Conservation (phyloP, 2,113 vertebrate genomes). For the Eulacestoma nigropectus region DNA sequence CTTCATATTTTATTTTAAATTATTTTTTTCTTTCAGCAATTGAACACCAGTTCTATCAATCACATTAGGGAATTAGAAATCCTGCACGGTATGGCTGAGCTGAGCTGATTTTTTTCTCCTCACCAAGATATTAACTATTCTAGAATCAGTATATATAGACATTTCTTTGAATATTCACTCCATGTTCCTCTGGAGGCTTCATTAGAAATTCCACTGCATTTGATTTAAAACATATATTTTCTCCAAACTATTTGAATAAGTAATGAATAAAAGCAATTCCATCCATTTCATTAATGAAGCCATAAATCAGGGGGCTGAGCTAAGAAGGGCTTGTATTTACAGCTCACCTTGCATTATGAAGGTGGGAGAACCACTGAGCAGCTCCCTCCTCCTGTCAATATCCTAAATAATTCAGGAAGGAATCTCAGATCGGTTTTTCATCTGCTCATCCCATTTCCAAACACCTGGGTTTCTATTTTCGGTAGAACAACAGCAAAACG, state of each 20-base stretch:
- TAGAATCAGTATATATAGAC: not conserved
- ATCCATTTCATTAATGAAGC: constrained; percentile 45
- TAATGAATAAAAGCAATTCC: constrained; percentile 28
- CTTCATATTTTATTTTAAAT: not conserved
- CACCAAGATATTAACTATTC: not conserved
- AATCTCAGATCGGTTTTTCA: not conserved
- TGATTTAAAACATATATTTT: constrained; percentile 13
- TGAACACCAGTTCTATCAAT: not conserved
- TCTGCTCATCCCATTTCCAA: not conserved
- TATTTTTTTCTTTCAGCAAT: not conserved
- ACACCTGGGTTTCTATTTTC: not conserved
- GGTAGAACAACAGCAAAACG: not conserved
- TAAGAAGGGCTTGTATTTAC: constrained; percentile 41
- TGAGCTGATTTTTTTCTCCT: not conserved
- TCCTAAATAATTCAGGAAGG: constrained; percentile 61
- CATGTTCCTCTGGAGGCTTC: not conserved
- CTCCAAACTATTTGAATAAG: constrained; percentile 49
- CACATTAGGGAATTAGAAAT: not conserved
- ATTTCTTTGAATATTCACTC: not conserved
- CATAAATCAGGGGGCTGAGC: constrained; percentile 20
- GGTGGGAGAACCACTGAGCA: constrained; percentile 20
- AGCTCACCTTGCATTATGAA: constrained; percentile 44
- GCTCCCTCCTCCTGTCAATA: constrained; percentile 44
- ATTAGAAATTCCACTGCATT: constrained; percentile 13
- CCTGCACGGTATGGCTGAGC: not conserved